Conservation (phyloP, 2,888 invertebrate genomes). For the Tolmerus cingulatus region DNA sequence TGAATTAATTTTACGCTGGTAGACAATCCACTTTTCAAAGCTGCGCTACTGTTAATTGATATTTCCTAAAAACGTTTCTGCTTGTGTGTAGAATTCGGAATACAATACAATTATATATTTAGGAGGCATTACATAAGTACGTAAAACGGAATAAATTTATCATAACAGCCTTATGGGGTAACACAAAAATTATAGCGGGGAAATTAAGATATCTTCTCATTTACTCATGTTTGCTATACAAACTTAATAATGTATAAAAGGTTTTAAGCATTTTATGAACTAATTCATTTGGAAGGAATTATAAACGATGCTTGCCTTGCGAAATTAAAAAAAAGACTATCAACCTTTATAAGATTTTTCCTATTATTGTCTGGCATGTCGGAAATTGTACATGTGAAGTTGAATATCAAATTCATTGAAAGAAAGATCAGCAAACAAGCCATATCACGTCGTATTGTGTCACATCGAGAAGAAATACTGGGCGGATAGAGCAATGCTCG, state of each 20-base stretch:
- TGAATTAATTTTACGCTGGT: not conserved
- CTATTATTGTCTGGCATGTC: not conserved
- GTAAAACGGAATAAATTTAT: not conserved
- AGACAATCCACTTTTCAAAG: not conserved
- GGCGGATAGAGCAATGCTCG: not conserved
- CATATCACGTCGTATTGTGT: not conserved
- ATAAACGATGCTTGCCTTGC: too few species aligned
- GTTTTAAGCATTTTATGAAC: not conserved
- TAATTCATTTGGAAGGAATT: too few species aligned
- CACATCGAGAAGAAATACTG: not conserved
- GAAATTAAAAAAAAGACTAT: too few species aligned
- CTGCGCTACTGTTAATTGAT: not conserved
- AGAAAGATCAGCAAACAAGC: not conserved
- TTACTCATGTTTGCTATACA: too few species aligned
- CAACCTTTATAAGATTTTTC: not conserved
- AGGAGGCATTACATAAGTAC: not conserved
- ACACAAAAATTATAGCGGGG: not conserved
- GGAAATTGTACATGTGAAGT: not conserved
- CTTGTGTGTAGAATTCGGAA: not conserved
- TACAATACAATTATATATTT: not conserved
- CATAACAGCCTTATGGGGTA: not conserved
- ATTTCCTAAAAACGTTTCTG: not conserved
- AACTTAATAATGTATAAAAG: not conserved
- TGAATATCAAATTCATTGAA: not conserved
- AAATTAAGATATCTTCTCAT: not conserved